Evolutionary conservation across 2,113 vertebrate genomes (phyloP).

Genomic region (Macaca mulatta): DNA sequence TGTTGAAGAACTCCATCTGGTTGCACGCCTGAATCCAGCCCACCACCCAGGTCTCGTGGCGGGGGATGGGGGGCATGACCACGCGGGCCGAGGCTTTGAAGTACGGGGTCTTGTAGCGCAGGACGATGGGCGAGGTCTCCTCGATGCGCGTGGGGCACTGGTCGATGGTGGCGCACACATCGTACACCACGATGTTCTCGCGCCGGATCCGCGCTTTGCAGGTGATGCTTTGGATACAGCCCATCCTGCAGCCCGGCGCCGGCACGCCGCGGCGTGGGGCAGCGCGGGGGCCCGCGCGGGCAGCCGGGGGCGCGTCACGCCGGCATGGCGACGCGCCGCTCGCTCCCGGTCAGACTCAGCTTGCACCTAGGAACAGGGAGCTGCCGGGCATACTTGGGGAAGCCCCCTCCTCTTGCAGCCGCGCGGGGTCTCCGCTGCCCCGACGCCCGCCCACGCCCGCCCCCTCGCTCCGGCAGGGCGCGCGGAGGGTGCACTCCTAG

Average conservation of each 20-base stretch:
- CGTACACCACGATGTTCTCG: constrained; percentile 96
- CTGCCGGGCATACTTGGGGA: constrained; percentile 72
- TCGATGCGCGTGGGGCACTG: constrained; percentile 95
- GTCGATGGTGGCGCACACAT: constrained; percentile 96
- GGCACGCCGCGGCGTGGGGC: constrained; percentile 69
- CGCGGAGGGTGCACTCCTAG: constrained; percentile 58
- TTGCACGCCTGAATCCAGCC: constrained; percentile 99
- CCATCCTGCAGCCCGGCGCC: constrained; percentile 87
- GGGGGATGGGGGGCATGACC: constrained; percentile 95
- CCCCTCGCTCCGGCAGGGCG: constrained; percentile 61
- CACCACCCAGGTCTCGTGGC: constrained; percentile 97
- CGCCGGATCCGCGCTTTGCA: constrained; percentile 96
- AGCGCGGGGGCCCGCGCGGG: constrained; percentile 68
- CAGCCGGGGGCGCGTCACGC: constrained; percentile 74
- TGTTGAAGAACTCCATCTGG: constrained; percentile 99
- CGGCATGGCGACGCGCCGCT: constrained; percentile 71
- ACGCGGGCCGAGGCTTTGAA: constrained; percentile 96
- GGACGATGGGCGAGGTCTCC: constrained; percentile 97
- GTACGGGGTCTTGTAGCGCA: constrained; percentile 98
- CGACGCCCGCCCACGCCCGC: constrained; percentile 69
- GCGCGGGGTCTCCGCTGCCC: constrained; percentile 56
- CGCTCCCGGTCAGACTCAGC: constrained; percentile 63
- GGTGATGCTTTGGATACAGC: constrained; percentile 96
- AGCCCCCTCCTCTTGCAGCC: constrained; percentile 64
- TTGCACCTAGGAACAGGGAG: constrained; percentile 13